A percentile compares a stretch with the other conserved stretches of the same genome.
phyloP scores from a whole-genome alignment of 2,113 vertebrate species.

The Pogonocichla stellata region DNA sequence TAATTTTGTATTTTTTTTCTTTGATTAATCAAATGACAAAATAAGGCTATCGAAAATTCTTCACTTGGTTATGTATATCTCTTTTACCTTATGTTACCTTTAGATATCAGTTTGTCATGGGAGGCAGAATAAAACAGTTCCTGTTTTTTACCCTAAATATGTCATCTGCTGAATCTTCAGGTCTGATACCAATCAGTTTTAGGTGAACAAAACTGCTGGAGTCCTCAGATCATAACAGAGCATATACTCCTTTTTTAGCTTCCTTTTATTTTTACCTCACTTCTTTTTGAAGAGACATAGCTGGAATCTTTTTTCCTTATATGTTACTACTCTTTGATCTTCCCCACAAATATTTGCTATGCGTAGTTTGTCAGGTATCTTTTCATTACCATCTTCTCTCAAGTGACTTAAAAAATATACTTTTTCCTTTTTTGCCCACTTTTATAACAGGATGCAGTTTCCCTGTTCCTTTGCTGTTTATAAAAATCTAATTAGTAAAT shows the following conservation, averaged over 20 bases:
- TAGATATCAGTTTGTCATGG: not conserved
- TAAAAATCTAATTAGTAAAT: not conserved
- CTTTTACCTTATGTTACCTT: not conserved
- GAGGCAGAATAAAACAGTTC: not conserved
- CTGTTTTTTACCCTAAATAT: not conserved
- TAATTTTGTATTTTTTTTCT: not conserved
- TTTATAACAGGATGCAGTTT: not conserved
- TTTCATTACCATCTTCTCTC: not conserved
- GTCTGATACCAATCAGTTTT: not conserved
- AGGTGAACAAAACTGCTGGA: not conserved
- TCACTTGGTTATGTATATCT: not conserved
- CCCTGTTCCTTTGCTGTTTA: not conserved
- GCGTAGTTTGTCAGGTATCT: not conserved
- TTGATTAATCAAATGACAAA: not conserved
- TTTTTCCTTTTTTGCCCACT: not conserved
- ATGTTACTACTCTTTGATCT: not conserved
- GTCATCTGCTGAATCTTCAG: not conserved
- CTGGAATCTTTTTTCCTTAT: not conserved
- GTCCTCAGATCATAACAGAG: not conserved
- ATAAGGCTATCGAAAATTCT: not conserved
- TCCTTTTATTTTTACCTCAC: not conserved
- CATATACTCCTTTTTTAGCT: not conserved
- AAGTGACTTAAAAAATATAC: not conserved
- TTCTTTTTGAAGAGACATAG: not conserved
- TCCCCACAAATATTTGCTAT: not conserved